Evolutionary conservation across 2,888 invertebrate species (phyloP).

Genomic region (Heterodera filipjevi): DNA sequence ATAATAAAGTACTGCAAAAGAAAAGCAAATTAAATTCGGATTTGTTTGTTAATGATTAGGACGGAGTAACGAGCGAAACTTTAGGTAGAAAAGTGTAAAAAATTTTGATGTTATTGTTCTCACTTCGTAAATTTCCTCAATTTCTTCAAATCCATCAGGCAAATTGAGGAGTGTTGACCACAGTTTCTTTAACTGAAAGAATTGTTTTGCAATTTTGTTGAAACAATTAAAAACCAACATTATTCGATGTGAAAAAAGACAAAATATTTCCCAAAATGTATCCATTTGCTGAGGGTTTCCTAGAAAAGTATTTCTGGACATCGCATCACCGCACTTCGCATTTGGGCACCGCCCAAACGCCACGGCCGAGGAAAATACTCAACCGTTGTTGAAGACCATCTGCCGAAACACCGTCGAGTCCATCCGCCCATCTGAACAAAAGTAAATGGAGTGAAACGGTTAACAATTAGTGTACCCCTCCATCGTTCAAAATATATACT

Average conservation of each 20-base stretch:
- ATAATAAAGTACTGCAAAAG: conserved; percentile 58
- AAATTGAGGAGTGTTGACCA: conserved; percentile 49
- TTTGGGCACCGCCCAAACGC: conserved; percentile 34
- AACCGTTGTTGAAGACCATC: conserved; percentile 34
- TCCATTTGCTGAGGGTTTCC: conserved; percentile 36
- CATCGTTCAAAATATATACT: conserved; percentile 34
- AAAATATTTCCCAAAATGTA: conserved; percentile 34
- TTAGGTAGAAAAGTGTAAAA: not conserved
- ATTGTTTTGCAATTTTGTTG: not conserved
- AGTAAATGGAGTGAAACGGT: too few relatives aligned
- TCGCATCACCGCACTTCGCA: conserved; percentile 35
- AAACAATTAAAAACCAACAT: conserved; percentile 21
- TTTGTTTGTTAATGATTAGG: not conserved
- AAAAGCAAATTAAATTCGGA: not conserved
- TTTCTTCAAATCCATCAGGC: conserved; percentile 55
- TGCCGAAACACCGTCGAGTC: conserved; percentile 32
- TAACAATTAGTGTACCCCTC: not conserved
- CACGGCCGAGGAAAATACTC: conserved; percentile 37
- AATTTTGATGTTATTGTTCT: conserved; percentile 35
- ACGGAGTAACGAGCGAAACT: too few relatives aligned
- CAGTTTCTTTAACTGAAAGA: conserved; percentile 45
- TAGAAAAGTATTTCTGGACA: conserved; percentile 44
- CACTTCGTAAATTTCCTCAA: conserved; percentile 61
- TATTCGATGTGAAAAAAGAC: conserved; percentile 37
- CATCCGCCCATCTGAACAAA: conserved; percentile 35